These are phyloP conservation scores for Hippocampus zosterae DNA, from an alignment of 2,113 vertebrate species.

Conservation along the genomic window DNA sequence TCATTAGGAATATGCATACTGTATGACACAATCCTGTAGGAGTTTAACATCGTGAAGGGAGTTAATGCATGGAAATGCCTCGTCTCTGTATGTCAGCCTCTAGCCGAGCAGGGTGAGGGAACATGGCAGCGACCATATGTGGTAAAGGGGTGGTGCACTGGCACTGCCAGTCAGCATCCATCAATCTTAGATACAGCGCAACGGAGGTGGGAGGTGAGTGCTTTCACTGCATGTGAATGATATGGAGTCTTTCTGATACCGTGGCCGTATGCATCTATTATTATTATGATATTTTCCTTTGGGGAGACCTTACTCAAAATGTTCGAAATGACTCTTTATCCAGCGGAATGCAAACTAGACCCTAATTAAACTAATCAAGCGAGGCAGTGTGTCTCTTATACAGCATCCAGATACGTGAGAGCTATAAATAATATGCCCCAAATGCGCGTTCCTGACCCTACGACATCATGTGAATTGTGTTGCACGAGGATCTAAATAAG, in stretches of 20 bases:
- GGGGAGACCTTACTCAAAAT: neutral
- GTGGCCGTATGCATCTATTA: neutral
- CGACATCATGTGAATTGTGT: slow-evolving; percentile 60
- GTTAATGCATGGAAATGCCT: slow-evolving; percentile 41
- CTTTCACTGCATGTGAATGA: slow-evolving; percentile 21
- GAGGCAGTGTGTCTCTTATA: slow-evolving; percentile 25
- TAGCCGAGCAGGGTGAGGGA: slow-evolving; percentile 48
- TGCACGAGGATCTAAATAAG: slow-evolving; percentile 59
- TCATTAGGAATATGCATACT: neutral
- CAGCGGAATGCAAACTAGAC: neutral
- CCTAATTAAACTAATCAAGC: slow-evolving; percentile 10
- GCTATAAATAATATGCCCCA: slow-evolving; percentile 51
- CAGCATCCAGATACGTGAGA: slow-evolving; percentile 28
- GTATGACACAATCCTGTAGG: slow-evolving; percentile 19
- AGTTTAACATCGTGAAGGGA: slow-evolving; percentile 18
- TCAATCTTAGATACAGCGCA: slow-evolving; percentile 46
- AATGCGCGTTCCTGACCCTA: slow-evolving; percentile 48
- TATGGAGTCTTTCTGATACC: slow-evolving; percentile 7
- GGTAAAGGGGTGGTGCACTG: slow-evolving; percentile 49
- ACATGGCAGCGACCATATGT: slow-evolving; percentile 68
- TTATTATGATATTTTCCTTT: no score
- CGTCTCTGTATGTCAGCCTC: slow-evolving; percentile 48
- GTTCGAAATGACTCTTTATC: neutral
- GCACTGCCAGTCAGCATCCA: slow-evolving; percentile 61
- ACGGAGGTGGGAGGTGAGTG: slow-evolving; percentile 6